Percentiles rank a stretch among this genome's conserved stretches.
These are phyloP conservation scores for human (Homo sapiens) DNA, from an alignment of 2,113 vertebrate species.

Conservation along the genomic window DNA sequence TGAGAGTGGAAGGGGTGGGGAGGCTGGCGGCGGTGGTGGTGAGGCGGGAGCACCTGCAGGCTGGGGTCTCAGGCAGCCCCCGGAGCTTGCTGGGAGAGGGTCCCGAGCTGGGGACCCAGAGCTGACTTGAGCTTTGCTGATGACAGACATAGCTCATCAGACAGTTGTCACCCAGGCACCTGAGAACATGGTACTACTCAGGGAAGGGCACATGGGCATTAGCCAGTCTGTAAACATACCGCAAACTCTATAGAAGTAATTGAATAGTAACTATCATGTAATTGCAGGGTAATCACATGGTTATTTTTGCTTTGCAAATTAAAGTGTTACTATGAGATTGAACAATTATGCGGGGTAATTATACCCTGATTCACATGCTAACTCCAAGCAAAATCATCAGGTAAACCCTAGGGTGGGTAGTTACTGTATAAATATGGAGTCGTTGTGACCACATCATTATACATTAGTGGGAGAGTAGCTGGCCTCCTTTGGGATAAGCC, in stretches of 20 bases:
- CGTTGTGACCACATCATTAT: rapidly evolving
- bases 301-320: constrained; percentile 85
- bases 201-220: not conserved
- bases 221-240: constrained; percentile 31
- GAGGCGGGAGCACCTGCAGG: too few species aligned
- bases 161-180: not conserved
- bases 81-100: not conserved
- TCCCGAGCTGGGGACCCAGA: not conserved
- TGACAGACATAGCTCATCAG: not conserved
- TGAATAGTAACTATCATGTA: constrained; percentile 80
- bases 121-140: not conserved
- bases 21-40: too few species aligned
- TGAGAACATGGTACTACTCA: rapidly evolving
- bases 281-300: constrained; percentile 83
- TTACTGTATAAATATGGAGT: rapidly evolving
- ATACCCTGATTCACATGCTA: constrained; percentile 43
- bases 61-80: too few species aligned
- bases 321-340: constrained; percentile 81
- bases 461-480: rapidly evolving
- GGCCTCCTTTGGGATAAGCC: not conserved
- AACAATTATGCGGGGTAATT: constrained; percentile 81
- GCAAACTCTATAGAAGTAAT: constrained; percentile 74
- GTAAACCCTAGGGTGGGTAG: not conserved
- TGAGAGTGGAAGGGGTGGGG: too few species aligned
- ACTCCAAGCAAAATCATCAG: constrained; percentile 40